Evolutionary conservation across 2,113 vertebrate species (phyloP).

Genomic region (Ptyas mucosa): DNA sequence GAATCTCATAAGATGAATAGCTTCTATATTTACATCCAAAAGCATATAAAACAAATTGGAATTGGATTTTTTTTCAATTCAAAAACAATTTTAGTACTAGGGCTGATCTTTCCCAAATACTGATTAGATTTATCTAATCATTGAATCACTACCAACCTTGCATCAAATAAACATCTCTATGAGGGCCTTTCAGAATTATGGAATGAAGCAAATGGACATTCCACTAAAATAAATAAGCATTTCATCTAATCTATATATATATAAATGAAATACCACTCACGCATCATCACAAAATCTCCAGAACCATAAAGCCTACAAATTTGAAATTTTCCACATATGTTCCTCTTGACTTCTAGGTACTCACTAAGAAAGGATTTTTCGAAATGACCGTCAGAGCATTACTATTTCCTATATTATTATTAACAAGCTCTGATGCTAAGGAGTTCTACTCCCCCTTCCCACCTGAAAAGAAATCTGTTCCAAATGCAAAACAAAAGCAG

Average conservation of each 20-base stretch:
- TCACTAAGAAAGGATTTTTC: no score
- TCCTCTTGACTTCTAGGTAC: no score
- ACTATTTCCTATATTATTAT: no score
- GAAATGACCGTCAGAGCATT: no score
- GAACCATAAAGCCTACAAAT: no score
- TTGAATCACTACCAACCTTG: slow-evolving; percentile 57
- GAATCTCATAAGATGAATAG: slow-evolving; percentile 31
- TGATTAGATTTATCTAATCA: slow-evolving; percentile 56
- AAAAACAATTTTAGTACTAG: slow-evolving; percentile 55
- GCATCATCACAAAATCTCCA: no score
- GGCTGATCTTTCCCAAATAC: slow-evolving; percentile 47
- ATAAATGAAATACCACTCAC: no score
- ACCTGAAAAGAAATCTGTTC: no score
- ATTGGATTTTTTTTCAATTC: slow-evolving; percentile 46
- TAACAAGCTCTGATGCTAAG: no score
- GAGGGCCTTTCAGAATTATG: slow-evolving; percentile 32
- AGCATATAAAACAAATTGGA: slow-evolving; percentile 44
- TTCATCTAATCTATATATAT: background rate
- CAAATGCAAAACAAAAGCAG: no score
- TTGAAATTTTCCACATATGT: no score
- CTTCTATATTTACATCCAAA: slow-evolving; percentile 38
- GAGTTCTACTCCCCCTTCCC: no score
- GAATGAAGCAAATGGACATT: slow-evolving; percentile 48
- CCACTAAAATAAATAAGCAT: slow-evolving; percentile 36
- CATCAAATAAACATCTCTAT: slow-evolving; percentile 52